A percentile compares a stretch with the other conserved stretches of the same genome.
These are phyloP conservation scores for Paramisgurnus dabryanus DNA, from an alignment of 2,113 vertebrate genomes.

Conservation along the genomic window DNA sequence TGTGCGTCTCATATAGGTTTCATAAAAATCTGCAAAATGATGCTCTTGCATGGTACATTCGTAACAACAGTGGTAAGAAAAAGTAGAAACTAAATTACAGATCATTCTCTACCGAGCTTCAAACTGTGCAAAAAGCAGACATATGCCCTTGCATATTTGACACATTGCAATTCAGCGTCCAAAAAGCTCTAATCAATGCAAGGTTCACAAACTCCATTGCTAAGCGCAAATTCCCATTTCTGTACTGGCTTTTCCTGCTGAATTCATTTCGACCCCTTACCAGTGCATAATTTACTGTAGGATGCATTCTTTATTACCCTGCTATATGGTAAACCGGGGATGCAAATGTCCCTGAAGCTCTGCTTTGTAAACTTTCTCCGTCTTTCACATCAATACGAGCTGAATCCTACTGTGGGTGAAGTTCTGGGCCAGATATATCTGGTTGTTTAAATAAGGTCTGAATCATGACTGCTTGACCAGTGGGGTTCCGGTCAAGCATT, in stretches of 20 bases:
- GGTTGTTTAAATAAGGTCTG: conserved; percentile 35
- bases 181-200: conserved; percentile 32
- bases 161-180: conserved; percentile 23
- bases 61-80: neutral
- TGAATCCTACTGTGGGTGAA: conserved; percentile 6
- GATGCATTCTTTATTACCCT: conserved; percentile 64
- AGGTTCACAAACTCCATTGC: conserved; percentile 22
- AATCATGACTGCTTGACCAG: conserved; percentile 25
- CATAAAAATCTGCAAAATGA: too few relatives aligned
- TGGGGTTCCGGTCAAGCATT: neutral
- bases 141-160: conserved; percentile 12
- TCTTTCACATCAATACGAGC: conserved; percentile 53
- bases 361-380: conserved; percentile 50
- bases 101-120: neutral
- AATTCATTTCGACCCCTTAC: conserved; percentile 40
- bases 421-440: conserved; percentile 4
- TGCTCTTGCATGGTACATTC: too few relatives aligned
- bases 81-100: neutral
- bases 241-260: conserved; percentile 11
- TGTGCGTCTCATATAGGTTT: too few relatives aligned
- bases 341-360: conserved; percentile 44
- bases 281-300: conserved; percentile 55
- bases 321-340: conserved; percentile 49
- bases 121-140: neutral
- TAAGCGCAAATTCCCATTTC: conserved; percentile 26